Base-by-base conservation (phyloP, 2,888 invertebrate species). In the Cremastobaeus sp. region DNA sequence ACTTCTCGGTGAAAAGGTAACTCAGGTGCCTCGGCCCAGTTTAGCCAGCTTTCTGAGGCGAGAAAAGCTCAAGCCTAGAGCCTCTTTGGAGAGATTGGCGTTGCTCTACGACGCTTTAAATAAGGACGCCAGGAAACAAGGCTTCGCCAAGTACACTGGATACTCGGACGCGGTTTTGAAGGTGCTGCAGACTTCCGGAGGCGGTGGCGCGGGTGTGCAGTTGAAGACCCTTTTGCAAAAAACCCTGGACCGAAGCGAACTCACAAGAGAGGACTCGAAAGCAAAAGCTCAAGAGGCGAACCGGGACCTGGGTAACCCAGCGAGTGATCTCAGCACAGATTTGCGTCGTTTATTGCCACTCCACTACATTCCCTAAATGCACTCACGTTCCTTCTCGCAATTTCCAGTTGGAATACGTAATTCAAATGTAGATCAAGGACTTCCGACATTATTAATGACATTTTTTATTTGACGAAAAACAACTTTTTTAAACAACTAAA, bases 91-190 rank as follows among this genome's bases (percentile, higher is more conserved):
- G 48, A 89, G 91, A 43, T 84, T 93, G 47, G 83, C 92, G 65
- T 86, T 90, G 15, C 82, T 93, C 21, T 93, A 93, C 81, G 93
- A 93, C 77, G 88, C 90, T 3, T 79, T 93, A 47, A 92, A 92
- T 82, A 90, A 92, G 74, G 93, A 93, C 70, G 91, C 92, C 0
- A 92, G 92, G 81, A 90, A 88, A 65, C 90, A 92, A 77, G 89
- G 90, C 28, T 88, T 92, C 3, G 91, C 91, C 2, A 92, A 91
- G 78, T 92, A 89, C 77, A 88, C 89, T 89, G 93, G 93, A 8
- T 93, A 91, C 84, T 89, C 92, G 0, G 89, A 91, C 1, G 88
- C 89, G 20, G 89, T 92, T 6, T 88, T 93, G 81, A 88, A 89
- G 64, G 88, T 88, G 3, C 85, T 93, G 0, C 86, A 88, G 0